phyloP scores from a whole-genome alignment of 2,888 invertebrate species.

The Sphinx pinastri region DNA sequence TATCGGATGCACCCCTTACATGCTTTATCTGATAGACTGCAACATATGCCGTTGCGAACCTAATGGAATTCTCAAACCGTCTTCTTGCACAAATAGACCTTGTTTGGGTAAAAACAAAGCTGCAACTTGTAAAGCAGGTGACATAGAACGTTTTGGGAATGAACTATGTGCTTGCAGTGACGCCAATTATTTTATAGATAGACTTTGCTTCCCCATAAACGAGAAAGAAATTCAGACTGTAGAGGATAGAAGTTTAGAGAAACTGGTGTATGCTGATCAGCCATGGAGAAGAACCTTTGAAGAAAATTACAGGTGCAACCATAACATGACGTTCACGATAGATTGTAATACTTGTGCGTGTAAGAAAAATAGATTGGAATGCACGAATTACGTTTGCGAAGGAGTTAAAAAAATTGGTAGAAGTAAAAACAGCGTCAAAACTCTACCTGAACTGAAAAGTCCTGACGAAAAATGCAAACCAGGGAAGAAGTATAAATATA shows the following conservation, averaged over 20 bases:
- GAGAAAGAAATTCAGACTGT: conserved; percentile 44
- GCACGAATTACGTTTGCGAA: conserved; percentile 44
- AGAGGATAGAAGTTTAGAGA: conserved; percentile 33
- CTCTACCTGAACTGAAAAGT: conserved; percentile 43
- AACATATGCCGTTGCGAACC: conserved; percentile 57
- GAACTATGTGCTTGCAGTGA: conserved; percentile 61
- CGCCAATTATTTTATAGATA: conserved; percentile 54
- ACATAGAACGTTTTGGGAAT: conserved; percentile 46
- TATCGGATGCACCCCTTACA: conserved; percentile 47
- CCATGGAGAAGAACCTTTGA: conserved; percentile 33
- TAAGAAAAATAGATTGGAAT: conserved; percentile 36
- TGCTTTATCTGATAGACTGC: conserved; percentile 55
- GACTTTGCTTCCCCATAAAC: conserved; percentile 48
- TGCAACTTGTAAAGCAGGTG: conserved; percentile 52
- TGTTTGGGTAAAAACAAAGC: conserved; percentile 50
- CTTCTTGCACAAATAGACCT: conserved; percentile 51
- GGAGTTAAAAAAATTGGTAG: conserved; percentile 29
- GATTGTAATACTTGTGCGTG: conserved; percentile 61
- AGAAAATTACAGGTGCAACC: conserved; percentile 29
- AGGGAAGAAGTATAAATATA: conserved; percentile 50
- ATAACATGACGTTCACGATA: conserved; percentile 36
- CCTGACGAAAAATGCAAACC: conserved; percentile 46
- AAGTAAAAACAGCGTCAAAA: conserved; percentile 16
- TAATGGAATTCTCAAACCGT: conserved; percentile 38
- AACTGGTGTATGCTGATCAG: conserved; percentile 40